Conservation (phyloP, 2,888 invertebrate species). For the Acheta domesticus region DNA sequence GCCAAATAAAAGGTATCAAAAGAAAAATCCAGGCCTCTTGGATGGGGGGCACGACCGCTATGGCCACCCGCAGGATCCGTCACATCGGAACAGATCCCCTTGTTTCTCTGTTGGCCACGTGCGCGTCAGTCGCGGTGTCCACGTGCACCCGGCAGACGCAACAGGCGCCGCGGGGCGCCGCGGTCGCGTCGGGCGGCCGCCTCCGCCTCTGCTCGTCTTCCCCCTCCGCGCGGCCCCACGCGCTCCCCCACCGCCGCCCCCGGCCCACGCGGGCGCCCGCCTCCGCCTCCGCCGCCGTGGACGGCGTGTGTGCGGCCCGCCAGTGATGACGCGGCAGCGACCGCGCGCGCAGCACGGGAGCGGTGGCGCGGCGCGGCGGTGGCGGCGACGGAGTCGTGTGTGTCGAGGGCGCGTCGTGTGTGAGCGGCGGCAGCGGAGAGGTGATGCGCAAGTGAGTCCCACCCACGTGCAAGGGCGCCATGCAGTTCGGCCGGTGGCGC, state of each 20-base stretch:
- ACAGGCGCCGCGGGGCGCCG: neutral
- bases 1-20: no score
- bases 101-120: no score
- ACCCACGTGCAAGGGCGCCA: neutral
- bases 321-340: neutral
- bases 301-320: neutral
- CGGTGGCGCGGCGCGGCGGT: neutral
- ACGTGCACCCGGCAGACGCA: neutral
- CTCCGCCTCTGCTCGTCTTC: neutral
- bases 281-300: neutral
- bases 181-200: neutral
- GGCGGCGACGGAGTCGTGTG: neutral
- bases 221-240: neutral
- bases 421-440: neutral
- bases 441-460: neutral
- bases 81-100: no score
- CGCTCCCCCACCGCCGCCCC: neutral
- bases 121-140: neutral
- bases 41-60: no score
- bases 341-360: neutral
- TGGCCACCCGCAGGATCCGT: no score
- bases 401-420: neutral
- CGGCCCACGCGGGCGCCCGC: neutral
- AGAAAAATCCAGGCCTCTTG: no score
- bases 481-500: neutral